Conservation (phyloP, 2,113 vertebrate genomes). For the Typhlomys cinereus region DNA sequence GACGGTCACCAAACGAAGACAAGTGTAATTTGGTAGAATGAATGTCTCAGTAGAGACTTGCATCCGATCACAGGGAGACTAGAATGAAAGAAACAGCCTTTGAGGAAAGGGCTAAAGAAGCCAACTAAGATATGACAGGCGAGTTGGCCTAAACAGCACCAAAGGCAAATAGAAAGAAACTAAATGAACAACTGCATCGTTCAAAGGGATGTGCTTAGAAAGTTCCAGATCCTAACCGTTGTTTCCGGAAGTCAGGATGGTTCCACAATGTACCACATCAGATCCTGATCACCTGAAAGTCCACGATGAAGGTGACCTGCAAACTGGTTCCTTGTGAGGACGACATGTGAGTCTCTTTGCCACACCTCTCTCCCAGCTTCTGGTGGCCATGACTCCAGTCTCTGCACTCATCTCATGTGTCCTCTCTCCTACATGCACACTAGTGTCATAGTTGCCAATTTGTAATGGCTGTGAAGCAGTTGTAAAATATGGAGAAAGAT, state of each 20-base stretch:
- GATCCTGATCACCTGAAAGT: not conserved
- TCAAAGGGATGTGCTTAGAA: not conserved
- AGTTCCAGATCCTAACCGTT: not conserved
- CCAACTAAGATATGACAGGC: not conserved
- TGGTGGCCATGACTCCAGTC: not conserved
- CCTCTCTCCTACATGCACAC: not conserved
- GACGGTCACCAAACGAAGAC: not conserved
- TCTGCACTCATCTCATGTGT: not conserved
- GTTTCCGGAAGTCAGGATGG: not conserved
- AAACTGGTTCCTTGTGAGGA: not conserved
- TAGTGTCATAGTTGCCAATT: too few species aligned
- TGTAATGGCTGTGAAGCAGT: too few species aligned
- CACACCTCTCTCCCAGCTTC: not conserved
- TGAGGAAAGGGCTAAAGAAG: not conserved
- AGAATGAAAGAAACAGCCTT: not conserved
- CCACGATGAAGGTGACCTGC: rapidly evolving
- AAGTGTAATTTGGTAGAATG: not conserved
- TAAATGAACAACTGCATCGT: not conserved
- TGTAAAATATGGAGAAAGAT: not conserved
- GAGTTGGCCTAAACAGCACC: not conserved
- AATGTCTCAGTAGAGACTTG: not conserved
- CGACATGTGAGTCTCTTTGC: not conserved
- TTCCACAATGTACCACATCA: not conserved
- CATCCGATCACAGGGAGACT: not conserved
- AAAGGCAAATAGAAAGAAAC: not conserved